phyloP scores from a whole-genome alignment of 2,797 vertebrate species.

The Sardinella longiceps region DNA sequence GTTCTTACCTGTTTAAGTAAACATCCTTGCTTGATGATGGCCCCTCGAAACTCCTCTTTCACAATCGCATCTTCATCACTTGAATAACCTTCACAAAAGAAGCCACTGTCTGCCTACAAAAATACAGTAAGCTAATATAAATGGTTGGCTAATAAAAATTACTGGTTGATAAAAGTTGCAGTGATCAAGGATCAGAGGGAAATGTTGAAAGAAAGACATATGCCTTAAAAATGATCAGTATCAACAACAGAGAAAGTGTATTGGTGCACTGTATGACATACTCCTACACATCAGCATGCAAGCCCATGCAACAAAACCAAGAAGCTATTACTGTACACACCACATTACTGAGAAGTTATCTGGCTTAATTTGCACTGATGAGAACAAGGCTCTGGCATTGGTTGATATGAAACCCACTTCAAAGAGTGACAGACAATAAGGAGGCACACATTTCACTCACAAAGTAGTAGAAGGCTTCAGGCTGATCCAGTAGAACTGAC shows the following conservation, averaged over 20 bases:
- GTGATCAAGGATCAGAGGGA: not conserved
- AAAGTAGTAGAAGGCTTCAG: constrained; percentile 91
- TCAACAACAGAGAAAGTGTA: not conserved
- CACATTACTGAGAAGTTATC: not conserved
- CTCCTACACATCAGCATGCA: not conserved
- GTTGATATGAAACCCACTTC: not conserved
- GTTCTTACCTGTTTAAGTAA: constrained; percentile 89
- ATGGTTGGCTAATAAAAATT: not conserved
- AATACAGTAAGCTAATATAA: constrained; percentile 28
- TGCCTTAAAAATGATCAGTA: not conserved
- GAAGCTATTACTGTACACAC: too few species aligned
- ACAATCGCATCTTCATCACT: constrained; percentile 90
- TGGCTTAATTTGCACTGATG: not conserved
- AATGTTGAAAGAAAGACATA: not conserved
- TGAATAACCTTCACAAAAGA: constrained; percentile 96
- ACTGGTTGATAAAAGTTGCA: not conserved
- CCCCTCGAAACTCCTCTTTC: constrained; percentile 93
- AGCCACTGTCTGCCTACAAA: constrained; percentile 91
- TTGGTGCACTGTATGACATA: not conserved
- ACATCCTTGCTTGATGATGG: constrained; percentile 93
- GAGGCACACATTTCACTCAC: constrained; percentile 74
- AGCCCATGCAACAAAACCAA: too few species aligned
- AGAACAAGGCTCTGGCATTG: not conserved
- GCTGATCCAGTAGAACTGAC: constrained; percentile 81
- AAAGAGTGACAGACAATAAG: not conserved